Conservation (phyloP, 2,888 invertebrate species). For the Drosophila demipolita region DNA sequence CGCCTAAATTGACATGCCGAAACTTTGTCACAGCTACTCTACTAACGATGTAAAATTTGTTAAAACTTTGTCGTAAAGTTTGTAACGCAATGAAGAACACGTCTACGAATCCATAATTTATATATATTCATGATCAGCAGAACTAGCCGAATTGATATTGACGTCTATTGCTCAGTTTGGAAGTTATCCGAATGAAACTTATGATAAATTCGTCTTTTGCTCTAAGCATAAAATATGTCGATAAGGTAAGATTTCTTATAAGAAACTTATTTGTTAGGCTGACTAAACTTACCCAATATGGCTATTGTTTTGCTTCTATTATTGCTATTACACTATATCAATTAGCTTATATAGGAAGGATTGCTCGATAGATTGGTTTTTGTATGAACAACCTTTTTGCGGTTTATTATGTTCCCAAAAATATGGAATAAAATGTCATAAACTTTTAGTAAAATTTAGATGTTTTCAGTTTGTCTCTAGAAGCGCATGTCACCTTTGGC, state of each 20-base stretch:
- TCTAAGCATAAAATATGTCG: not conserved
- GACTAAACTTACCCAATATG: not conserved
- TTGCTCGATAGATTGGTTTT: not conserved
- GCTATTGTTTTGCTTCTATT: not conserved
- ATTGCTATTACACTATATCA: not conserved
- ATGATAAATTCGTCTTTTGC: slow-evolving; percentile 4
- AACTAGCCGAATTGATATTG: not conserved
- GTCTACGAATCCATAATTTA: not conserved
- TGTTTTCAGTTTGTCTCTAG: not conserved
- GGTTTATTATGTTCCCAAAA: not conserved
- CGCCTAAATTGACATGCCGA: slow-evolving; percentile 46
- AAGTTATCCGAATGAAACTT: not conserved
- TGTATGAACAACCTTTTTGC: not conserved
- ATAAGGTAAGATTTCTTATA: not conserved
- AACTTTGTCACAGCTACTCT: not conserved
- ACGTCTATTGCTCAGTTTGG: not conserved
- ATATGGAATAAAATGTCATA: not conserved
- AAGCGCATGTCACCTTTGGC: not conserved
- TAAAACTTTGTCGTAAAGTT: not conserved
- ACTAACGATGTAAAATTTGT: not conserved
- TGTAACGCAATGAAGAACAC: not conserved
- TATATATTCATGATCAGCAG: not conserved
- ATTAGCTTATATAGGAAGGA: not conserved
- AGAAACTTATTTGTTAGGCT: not conserved
- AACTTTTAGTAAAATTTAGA: too few species aligned